Evolutionary conservation across 2,888 invertebrate species (phyloP).

Genomic region (Glomeris marginata): DNA sequence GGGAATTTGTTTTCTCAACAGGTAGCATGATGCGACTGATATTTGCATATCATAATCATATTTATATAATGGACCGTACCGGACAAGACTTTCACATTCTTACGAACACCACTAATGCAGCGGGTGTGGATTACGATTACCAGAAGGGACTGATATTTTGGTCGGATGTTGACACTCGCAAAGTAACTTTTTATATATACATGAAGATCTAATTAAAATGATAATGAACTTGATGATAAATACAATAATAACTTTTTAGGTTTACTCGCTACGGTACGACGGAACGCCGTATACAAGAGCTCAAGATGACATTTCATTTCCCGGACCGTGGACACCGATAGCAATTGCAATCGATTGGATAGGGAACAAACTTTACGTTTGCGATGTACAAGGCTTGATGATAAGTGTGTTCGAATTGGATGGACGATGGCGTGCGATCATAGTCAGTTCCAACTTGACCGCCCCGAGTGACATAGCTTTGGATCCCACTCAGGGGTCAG

Average conservation of each 20-base stretch:
- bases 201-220: neutral
- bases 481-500: slow-evolving; percentile 71
- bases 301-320: slow-evolving; percentile 47
- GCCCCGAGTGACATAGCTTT: slow-evolving; percentile 81
- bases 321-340: slow-evolving; percentile 77
- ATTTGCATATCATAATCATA: slow-evolving; percentile 53
- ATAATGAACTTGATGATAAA: slow-evolving; percentile 6
- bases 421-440: slow-evolving; percentile 75
- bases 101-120: slow-evolving; percentile 69
- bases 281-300: slow-evolving; percentile 8
- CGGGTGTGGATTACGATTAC: slow-evolving; percentile 72
- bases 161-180: slow-evolving; percentile 53
- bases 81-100: slow-evolving; percentile 38
- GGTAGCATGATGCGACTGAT: slow-evolving; percentile 34
- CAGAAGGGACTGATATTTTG: slow-evolving; percentile 62
- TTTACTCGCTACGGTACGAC: slow-evolving; percentile 19
- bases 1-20: slow-evolving; percentile 3
- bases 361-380: slow-evolving; percentile 87
- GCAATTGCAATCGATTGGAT: slow-evolving; percentile 94
- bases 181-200: slow-evolving; percentile 16
- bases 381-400: slow-evolving; percentile 81
- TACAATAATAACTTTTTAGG: slow-evolving; percentile 10
- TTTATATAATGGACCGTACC: slow-evolving; percentile 52
- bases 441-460: slow-evolving; percentile 77
- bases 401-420: slow-evolving; percentile 85